Conservation (phyloP, 2,113 vertebrate species). For the Conger conger region DNA sequence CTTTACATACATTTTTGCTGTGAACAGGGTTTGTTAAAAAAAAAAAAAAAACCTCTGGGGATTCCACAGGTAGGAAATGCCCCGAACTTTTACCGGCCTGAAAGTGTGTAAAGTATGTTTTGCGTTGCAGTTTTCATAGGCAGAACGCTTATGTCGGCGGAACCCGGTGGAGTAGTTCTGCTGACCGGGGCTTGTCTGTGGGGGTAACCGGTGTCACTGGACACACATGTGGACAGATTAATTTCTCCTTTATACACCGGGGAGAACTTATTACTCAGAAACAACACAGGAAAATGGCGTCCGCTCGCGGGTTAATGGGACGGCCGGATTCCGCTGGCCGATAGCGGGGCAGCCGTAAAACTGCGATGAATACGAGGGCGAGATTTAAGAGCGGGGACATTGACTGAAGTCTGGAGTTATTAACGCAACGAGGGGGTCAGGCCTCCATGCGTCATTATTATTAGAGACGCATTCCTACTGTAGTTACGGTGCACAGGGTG, state of each 20-base stretch:
- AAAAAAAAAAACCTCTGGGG: too few relatives aligned
- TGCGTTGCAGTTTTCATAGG: not conserved
- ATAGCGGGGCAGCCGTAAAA: not conserved
- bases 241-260: not conserved
- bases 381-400: not conserved
- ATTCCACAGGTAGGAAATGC: too few relatives aligned
- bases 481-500: not conserved
- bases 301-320: not conserved
- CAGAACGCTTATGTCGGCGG: too few relatives aligned
- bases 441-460: not conserved
- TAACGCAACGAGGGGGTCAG: not conserved
- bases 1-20: too few relatives aligned
- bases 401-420: not conserved
- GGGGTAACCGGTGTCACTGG: not conserved
- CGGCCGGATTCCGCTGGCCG: not conserved
- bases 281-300: not conserved
- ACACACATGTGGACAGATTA: not conserved
- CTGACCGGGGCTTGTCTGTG: not conserved
- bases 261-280: not conserved
- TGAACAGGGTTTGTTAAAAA: too few relatives aligned
- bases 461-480: not conserved
- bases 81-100: too few relatives aligned
- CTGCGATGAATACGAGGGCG: not conserved
- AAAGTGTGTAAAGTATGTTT: not conserved
- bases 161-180: not conserved